Conservation (phyloP, 2,797 vertebrate species). For the Myotis planiceps region DNA sequence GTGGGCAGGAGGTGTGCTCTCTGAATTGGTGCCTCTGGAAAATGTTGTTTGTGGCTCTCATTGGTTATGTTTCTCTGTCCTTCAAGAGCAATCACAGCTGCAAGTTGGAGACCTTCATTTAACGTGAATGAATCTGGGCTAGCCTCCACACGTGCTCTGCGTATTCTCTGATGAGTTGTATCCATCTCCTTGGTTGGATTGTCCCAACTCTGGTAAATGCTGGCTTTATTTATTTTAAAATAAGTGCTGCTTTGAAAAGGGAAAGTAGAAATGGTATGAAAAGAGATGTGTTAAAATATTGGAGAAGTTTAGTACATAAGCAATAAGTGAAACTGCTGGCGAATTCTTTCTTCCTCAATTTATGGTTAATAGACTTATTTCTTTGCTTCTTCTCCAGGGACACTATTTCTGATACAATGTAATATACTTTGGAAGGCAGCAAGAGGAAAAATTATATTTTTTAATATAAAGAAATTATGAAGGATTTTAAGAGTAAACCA, state of each 20-base stretch:
- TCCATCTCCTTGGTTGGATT: not conserved
- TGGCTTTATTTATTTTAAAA: not conserved
- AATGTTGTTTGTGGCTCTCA: accelerated
- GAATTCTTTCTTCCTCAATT: constrained; percentile 18
- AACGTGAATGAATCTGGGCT: accelerated
- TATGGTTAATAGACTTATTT: constrained; percentile 27
- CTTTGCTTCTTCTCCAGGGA: constrained; percentile 29
- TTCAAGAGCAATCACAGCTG: not conserved
- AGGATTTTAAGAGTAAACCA: constrained; percentile 19
- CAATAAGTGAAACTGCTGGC: not conserved
- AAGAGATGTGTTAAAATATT: not conserved
- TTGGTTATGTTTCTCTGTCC: not conserved
- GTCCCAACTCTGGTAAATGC: not conserved
- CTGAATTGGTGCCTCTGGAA: accelerated
- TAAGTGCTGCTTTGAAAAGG: not conserved
- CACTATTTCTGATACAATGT: not conserved
- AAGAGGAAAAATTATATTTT: constrained; percentile 50
- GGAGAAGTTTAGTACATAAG: not conserved
- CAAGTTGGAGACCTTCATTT: not conserved
- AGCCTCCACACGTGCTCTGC: accelerated
- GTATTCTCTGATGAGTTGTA: not conserved
- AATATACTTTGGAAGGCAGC: constrained; percentile 14
- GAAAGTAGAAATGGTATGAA: not conserved
- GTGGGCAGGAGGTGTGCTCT: accelerated
- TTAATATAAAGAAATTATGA: constrained; percentile 58